Conservation (phyloP, 2,888 invertebrate genomes). For the Alcis repandata region DNA sequence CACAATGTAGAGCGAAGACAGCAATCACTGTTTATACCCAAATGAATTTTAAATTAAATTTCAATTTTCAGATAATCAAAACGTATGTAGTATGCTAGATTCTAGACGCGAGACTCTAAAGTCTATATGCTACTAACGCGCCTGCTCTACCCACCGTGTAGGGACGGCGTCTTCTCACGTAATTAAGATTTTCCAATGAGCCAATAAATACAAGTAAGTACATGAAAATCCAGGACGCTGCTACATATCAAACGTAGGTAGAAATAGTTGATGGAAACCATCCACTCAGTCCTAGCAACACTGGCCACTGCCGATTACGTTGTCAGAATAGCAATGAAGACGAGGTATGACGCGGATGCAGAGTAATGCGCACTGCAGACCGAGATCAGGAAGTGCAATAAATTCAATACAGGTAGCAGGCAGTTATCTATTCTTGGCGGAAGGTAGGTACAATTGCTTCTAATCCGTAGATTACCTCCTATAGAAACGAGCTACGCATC, state of each 20-base stretch:
- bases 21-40: too few species aligned
- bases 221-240: background rate
- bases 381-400: conserved; percentile 55
- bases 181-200: too few species aligned
- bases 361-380: conserved; percentile 39
- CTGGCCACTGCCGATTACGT: conserved; percentile 12
- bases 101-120: too few species aligned
- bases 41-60: too few species aligned
- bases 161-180: too few species aligned
- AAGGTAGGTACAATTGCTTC: conserved; percentile 59
- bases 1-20: too few species aligned
- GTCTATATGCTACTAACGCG: too few species aligned
- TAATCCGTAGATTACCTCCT: conserved; percentile 23
- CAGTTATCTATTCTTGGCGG: conserved; percentile 58
- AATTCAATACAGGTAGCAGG: conserved; percentile 55
- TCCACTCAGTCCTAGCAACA: background rate
- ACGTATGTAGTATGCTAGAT: too few species aligned
- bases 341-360: conserved; percentile 25
- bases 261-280: background rate
- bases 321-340: conserved; percentile 21
- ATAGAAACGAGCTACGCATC: too few species aligned
- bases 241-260: background rate
- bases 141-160: too few species aligned
- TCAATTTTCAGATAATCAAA: too few species aligned
- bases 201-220: background rate